A percentile compares a stretch with the other conserved stretches of the same genome.
phyloP scores from a whole-genome alignment of 2,113 vertebrate genomes.

The Crotophaga sulcirostris region DNA sequence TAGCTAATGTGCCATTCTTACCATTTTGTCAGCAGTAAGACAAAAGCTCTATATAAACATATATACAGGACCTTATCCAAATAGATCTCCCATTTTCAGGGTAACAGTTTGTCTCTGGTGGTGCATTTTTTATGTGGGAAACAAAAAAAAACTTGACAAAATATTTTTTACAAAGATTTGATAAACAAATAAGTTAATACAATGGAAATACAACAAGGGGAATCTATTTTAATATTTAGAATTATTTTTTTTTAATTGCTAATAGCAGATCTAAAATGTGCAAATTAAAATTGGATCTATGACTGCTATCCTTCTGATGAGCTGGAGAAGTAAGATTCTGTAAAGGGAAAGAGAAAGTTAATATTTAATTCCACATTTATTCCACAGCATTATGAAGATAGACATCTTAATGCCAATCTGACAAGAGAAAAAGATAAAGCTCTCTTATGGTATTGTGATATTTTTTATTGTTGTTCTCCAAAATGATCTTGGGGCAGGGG shows the following conservation, averaged over 20 bases:
- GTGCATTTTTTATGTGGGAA: background rate
- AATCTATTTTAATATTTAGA: background rate
- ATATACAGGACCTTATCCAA: background rate
- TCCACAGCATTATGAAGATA: conserved; percentile 18
- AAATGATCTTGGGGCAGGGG: background rate
- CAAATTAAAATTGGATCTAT: background rate
- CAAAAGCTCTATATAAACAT: background rate
- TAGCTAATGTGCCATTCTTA: background rate
- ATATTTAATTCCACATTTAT: conserved; percentile 43
- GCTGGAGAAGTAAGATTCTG: background rate
- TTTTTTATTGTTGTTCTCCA: background rate
- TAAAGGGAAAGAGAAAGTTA: conserved; percentile 14
- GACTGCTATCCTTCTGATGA: background rate
- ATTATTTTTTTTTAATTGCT: background rate
- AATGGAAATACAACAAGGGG: background rate
- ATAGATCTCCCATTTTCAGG: background rate
- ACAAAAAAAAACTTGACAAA: background rate
- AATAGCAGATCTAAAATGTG: background rate
- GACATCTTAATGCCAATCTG: conserved; percentile 40
- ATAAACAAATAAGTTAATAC: background rate
- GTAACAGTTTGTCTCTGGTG: background rate
- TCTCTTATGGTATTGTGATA: background rate
- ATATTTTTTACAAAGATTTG: background rate
- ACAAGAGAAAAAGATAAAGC: conserved; percentile 30
- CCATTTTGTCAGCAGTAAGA: background rate